Evolutionary conservation across 2,888 invertebrate genomes (phyloP).

Genomic region (Morpho deidamia): DNA sequence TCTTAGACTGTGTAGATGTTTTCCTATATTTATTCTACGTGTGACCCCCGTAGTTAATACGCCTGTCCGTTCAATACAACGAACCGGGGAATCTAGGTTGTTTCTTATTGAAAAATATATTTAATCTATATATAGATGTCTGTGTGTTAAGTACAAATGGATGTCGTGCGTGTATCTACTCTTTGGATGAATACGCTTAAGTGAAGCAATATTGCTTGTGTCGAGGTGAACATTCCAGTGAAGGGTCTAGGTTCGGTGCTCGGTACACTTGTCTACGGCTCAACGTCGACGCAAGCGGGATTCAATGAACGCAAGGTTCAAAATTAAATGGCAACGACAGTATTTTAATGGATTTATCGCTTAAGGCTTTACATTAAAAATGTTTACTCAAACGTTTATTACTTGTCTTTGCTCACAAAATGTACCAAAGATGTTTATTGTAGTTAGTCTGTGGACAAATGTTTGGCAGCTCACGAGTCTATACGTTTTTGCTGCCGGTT

Average conservation of each 20-base stretch:
- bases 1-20: conserved; percentile 62
- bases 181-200: conserved; percentile 64
- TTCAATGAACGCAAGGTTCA: conserved; percentile 26
- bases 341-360: conserved; percentile 49
- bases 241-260: conserved; percentile 22
- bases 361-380: conserved; percentile 38
- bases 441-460: conserved; percentile 46
- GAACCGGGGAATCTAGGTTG: conserved; percentile 72
- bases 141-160: conserved; percentile 69
- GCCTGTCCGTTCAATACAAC: conserved; percentile 71
- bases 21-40: conserved; percentile 55
- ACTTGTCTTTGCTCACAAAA: conserved; percentile 71
- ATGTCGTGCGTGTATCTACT: conserved; percentile 53
- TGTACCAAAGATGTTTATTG: conserved; percentile 63
- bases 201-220: conserved; percentile 50
- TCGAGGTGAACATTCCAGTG: conserved; percentile 62
- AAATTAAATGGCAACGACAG: conserved; percentile 41
- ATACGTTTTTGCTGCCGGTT: conserved; percentile 1
- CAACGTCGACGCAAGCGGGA: conserved; percentile 13
- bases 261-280: conserved; percentile 23
- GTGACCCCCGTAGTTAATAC: conserved; percentile 37
- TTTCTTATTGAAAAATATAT: conserved; percentile 42
- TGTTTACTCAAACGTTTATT: conserved; percentile 47
- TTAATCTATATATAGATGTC: conserved; percentile 60
- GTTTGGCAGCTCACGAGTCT: conserved; percentile 29